Conservation (phyloP, 1,140 invertebrate species). For the Anthonomus grandis region DNA sequence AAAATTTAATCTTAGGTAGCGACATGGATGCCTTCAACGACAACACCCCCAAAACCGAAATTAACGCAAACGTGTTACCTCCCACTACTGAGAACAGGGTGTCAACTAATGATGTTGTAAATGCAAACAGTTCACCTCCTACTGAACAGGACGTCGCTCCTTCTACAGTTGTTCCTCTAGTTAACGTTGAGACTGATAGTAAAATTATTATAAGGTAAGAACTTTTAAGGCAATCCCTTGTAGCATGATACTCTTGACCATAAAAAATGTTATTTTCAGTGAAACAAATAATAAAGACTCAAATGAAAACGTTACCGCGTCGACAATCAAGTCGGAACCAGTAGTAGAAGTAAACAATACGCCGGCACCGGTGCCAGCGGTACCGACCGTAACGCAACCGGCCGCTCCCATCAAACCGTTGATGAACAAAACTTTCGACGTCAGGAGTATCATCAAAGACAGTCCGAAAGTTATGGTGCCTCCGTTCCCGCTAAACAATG, state of each 20-base stretch:
- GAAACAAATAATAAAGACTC: conserved; percentile 10
- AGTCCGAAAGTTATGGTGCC: conserved; percentile 32
- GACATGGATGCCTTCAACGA: conserved; percentile 50
- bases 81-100: neutral
- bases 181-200: too few species aligned
- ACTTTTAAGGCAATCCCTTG: too few species aligned
- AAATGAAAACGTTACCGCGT: conserved; percentile 25
- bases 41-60: conserved; percentile 28
- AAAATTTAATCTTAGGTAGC: too few species aligned
- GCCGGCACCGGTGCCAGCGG: neutral
- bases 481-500: conserved; percentile 12
- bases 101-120: conserved; percentile 9
- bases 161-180: too few species aligned
- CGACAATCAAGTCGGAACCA: conserved; percentile 14
- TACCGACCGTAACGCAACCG: conserved; percentile 2
- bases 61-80: conserved; percentile 23
- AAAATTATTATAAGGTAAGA: too few species aligned
- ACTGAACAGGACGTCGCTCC: neutral
- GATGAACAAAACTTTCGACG: conserved; percentile 32
- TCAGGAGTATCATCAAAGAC: conserved; percentile 45
- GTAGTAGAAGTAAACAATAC: conserved; percentile 3
- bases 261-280: neutral
- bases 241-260: too few species aligned
- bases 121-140: conserved; percentile 9
- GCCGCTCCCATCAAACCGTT: conserved; percentile 2